Evolutionary conservation across 1,140 invertebrate genomes (phyloP), one percentile per base, ranked within the genome.

Genomic region (Phthorimaea operculella): DNA sequence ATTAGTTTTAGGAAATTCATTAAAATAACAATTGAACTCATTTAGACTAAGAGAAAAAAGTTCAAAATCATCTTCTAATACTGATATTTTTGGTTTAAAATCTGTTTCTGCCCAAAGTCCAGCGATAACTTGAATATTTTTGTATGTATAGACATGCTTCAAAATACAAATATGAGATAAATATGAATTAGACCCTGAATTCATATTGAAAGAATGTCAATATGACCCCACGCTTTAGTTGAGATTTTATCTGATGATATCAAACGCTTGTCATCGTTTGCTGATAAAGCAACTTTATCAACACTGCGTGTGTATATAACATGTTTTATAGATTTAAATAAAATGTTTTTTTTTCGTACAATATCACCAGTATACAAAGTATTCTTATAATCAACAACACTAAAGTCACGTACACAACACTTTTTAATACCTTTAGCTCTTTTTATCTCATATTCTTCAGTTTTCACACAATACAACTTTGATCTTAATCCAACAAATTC

Each of bases 291-390:
- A 28, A 54, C 18, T 48, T 54, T 54, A 16, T 54, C 47, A 28
- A 48, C 52, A 33, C 18, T 47, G 39, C 36, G 52, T 21, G 52
- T 54, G 33, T 47, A 54, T 14, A 54, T 48, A 14, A 28, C 52
- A 47, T 54, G 52, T 33, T 54, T 54, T 18, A 53, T 17, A 14
- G 51, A 42, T 53, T 36, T 53, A 18, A 53, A 53, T 42, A 53
- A 28, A 28, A 48, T 47, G 33, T 48, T 33, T 48, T 21, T 54
- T 33, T 54, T 47, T 10, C 18, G 34, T 12, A 44, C 14, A 44
- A 53, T 21, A 15, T 53, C 39, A 42, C 52, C 52, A 17, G 7
- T 42, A 44, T 21, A 54, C 18, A 42, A 21, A 44, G 17, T 18
- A 11, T 54, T 54, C 15, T 44, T 44, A 45, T 45, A 54, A 28